Base-by-base conservation (phyloP, 2,113 vertebrate genomes). In the Rallus limicola region DNA sequence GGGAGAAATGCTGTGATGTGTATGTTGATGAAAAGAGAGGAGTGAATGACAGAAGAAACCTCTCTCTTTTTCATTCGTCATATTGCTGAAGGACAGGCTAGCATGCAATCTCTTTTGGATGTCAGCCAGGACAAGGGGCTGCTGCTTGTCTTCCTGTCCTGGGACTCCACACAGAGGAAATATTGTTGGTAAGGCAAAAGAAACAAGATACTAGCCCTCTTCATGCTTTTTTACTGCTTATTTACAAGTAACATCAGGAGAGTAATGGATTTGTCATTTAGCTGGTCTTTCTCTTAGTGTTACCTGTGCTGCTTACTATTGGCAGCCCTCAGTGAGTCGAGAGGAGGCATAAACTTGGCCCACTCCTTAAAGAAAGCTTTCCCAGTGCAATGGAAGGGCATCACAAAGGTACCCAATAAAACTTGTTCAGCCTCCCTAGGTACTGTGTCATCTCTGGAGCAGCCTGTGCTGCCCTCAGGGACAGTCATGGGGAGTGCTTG, bases 361-460 rank as follows among this genome's bases (percentile, higher is more conserved):
- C 0, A 0, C 6, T 67, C 3, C 16, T 19, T 46, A 6, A 11
- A 36, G 48, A 72, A 80, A 65, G 13, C 40, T 33, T 81, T 16
- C 50, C 20, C 11, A 38, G 16, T 52, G 20, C 34, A 62, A 18
- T 38, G 34, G 53, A 56, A 74, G 19, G 1, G 2, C n/a, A 48
- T 28, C 59, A 42, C 34, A 70, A 65, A 89, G 5, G 13, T 29
- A 29, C 11, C 17, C 72, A 62, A 44, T 26, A 74, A 40, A 74
- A 42, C 9, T 44, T 1, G 2, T 74, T 58, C 31, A 52, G 36
- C 48, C 5, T 1, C 11, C 10, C 16, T 16, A 24, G 12, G 21
- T n/a, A 48, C 13, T 0, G 1, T 60, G 29, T 18, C 11, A 16
- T 6, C 16, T 29, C 1, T 0, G 2, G 4, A 25, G 31, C 24